phyloP scores from a whole-genome alignment of 2,113 vertebrate genomes.

The Phalacrocorax carbo region DNA sequence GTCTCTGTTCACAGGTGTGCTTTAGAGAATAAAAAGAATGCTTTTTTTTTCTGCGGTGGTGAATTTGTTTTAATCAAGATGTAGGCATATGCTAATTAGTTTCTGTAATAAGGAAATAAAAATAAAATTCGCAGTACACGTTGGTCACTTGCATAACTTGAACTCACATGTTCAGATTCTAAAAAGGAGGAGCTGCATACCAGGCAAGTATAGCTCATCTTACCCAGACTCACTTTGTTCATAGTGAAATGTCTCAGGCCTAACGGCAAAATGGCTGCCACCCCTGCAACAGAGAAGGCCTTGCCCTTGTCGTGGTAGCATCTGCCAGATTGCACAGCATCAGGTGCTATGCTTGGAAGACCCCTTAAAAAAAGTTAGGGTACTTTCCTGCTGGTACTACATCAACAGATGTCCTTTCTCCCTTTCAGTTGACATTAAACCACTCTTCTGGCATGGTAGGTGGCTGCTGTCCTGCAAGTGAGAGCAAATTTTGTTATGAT shows the following conservation, averaged over 20 bases:
- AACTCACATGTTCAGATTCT: not conserved
- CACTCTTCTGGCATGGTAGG: not conserved
- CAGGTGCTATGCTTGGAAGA: not conserved
- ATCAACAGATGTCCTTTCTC: not conserved
- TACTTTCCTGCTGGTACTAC: not conserved
- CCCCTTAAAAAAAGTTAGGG: not conserved
- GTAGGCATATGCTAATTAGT: conserved; percentile 30
- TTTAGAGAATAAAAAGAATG: conserved; percentile 57
- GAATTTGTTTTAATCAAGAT: conserved; percentile 61
- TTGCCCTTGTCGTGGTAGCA: not conserved
- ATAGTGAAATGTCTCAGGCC: not conserved
- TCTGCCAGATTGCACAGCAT: not conserved
- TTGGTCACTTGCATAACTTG: conserved; percentile 22
- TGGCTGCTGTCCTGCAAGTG: not conserved
- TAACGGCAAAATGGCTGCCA: not conserved
- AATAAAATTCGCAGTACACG: conserved; percentile 45
- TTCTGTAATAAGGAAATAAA: conserved; percentile 70
- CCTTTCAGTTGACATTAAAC: not conserved
- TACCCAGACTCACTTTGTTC: not conserved
- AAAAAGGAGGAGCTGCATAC: not conserved
- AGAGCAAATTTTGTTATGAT: not conserved
- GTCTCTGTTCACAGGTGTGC: conserved; percentile 50
- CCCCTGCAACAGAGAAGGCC: not conserved
- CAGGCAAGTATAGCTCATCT: not conserved
- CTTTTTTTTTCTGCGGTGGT: conserved; percentile 25